Percentiles rank a stretch among this genome's conserved stretches.
Conservation (phyloP, 2,113 vertebrate species). For the Cottus gobio region DNA sequence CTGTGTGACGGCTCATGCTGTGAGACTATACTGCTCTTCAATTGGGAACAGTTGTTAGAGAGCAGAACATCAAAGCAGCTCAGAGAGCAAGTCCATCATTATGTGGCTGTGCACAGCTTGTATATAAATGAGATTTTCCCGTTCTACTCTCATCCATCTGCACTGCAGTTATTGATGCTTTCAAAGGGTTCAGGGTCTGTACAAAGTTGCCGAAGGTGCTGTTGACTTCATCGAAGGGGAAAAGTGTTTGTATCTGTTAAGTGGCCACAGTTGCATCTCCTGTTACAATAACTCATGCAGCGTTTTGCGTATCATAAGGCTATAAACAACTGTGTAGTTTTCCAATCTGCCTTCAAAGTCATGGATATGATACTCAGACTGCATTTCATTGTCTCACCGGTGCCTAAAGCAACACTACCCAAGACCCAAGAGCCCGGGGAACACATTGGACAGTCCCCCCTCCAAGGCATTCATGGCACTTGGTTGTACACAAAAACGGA, state of each 20-base stretch:
- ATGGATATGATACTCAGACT: background rate
- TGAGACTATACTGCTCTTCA: slow-evolving; percentile 2
- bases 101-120: background rate
- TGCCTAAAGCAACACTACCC: background rate
- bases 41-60: slow-evolving; percentile 30
- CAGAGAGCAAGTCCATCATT: no score
- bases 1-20: slow-evolving; percentile 6
- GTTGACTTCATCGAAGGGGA: no score
- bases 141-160: background rate
- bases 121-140: background rate
- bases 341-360: background rate
- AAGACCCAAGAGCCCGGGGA: background rate
- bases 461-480: background rate
- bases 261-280: background rate
- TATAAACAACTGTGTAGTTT: background rate
- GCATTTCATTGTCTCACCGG: background rate
- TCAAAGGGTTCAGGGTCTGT: background rate
- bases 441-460: background rate
- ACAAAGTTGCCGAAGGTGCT: background rate
- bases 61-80: slow-evolving; percentile 36
- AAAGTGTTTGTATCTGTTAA: background rate
- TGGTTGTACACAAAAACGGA: background rate
- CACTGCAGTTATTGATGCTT: background rate
- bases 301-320: background rate
- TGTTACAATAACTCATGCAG: no score